Evolutionary conservation across 2,888 invertebrate genomes (phyloP), one percentile per base, ranked within the genome.

Genomic region (Ptychoptera contaminata): DNA sequence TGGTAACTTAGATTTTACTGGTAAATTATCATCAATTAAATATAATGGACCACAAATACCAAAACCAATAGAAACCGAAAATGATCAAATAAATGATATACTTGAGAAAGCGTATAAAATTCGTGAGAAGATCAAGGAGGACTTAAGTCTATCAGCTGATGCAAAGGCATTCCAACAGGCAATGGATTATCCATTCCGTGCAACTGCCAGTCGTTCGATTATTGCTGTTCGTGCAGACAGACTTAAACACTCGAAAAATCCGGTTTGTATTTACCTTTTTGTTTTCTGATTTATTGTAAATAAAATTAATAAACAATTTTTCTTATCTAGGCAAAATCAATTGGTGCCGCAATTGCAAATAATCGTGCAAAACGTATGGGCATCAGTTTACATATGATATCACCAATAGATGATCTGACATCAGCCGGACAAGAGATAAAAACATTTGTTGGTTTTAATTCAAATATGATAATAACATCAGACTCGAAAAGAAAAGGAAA

Each of bases 121-220:
- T 4, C 11, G 46, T 4, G 55, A 54, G 42, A 54, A 52, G 11
- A 2, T 65, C 7, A 48, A 59, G 8, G 60, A 58, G 38, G 14
- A 63, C 1, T 16, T 42, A 9, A 34, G 72, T 36, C 48, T 74
- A 2, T 67, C 69, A 49, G 68, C 77, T 45, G 71, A 77, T 9
- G 65, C 68, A n/a, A 64, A 63, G n/a, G 79, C 81, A 0, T 79
- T 82, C 63, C 56, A 67, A 10, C 70, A 75, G 34, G 72, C 81
- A 1, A 56, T 76, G 11, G 61, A 73, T 1, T 79, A 83, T 63
- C 84, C 85, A 1, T 82, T 82, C 68, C 73, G 90, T 49, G 70
- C 82, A 0, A 79, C 77, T 2, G 83, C 88, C 1, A 72, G 79
- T 37, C 88, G 84, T 58, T 74, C 77, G 43, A 71, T 82, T 49